Evolutionary conservation across 1,140 invertebrate species (phyloP).

Genomic region (Eriosoma lanigerum): DNA sequence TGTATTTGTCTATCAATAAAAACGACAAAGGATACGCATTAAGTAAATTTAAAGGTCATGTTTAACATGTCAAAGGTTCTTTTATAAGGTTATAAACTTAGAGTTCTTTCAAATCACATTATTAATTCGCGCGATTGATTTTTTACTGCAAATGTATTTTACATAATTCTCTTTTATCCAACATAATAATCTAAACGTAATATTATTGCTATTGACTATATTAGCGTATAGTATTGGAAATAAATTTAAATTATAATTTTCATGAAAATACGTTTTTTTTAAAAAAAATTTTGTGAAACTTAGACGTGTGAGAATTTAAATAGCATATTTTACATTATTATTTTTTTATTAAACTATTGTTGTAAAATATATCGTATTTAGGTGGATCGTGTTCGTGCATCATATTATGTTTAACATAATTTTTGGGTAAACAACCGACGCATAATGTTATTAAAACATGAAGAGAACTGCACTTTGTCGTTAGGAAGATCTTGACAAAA

Average conservation of each 20-base stretch:
- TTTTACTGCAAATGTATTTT: neutral
- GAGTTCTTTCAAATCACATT: neutral
- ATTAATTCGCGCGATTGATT: slow-evolving; percentile 32
- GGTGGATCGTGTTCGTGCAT: too few species aligned
- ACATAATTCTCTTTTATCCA: neutral
- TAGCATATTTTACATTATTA: too few species aligned
- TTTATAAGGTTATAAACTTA: neutral
- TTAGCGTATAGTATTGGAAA: neutral
- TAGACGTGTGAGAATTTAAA: too few species aligned
- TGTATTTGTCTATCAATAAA: slow-evolving; percentile 1
- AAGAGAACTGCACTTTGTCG: too few species aligned
- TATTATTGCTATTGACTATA: too few species aligned
- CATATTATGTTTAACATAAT: too few species aligned
- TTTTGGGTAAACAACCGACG: too few species aligned
- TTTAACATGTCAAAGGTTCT: slow-evolving; percentile 25
- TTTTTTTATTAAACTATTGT: too few species aligned
- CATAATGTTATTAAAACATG: too few species aligned
- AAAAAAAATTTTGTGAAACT: too few species aligned
- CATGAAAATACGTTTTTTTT: too few species aligned
- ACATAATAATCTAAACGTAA: neutral
- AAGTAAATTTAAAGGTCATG: slow-evolving; percentile 9
- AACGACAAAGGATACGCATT: neutral
- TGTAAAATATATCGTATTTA: too few species aligned
- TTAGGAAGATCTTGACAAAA: neutral
- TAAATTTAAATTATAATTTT: neutral